Base-by-base conservation (phyloP, 1,140 invertebrate species). In the Heliconius hermathena region DNA sequence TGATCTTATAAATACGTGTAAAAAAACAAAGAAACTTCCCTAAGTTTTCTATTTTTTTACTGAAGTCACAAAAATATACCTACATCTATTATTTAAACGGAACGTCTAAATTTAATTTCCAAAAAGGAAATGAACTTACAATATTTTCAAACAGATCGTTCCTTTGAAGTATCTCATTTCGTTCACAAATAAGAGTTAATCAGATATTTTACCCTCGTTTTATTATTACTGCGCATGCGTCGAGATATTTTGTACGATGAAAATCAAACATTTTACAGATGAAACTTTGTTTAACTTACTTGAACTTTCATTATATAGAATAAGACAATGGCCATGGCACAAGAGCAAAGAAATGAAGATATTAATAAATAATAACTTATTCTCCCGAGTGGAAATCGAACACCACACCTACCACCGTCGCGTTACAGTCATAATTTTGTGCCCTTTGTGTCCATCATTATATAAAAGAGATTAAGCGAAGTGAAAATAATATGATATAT, bases 171-270 rank as follows among this genome's bases (percentile, higher is more conserved):
- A 66, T 54, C n/a, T 60, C 49, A 73, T 75, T 75, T 75, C 36
- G 33, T 20, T 75, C 36, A 75, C 54, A 74, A 74, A 66, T 54
- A 60, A 75, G 29, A 38, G 2, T n/a, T 75, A 75, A 75, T 75
- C 33, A 66, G 54, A 75, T 75, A 41, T 74, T 74, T 74, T 57
- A 74, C 29, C 20, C 46, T 16, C 11, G 54, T 57, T 60, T 57
- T 26, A 60, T 60, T 60, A 60, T 13, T 60, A 26, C 57, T 60
- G 1, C 57, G 57, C 57, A 60, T 22, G 57, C 22, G 18, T 26
- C 57, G 8, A 13, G 57, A 26, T n/a, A 9, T 8, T 60, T 60
- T 60, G 9, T 60, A 60, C 11, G 57, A 8, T 26, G 57, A 60
- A 60, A 60, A 36, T 6, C 33, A 36, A 36, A 36, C 3, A 33